Conservation (phyloP, 2,113 vertebrate genomes). For the Felis chaus region DNA sequence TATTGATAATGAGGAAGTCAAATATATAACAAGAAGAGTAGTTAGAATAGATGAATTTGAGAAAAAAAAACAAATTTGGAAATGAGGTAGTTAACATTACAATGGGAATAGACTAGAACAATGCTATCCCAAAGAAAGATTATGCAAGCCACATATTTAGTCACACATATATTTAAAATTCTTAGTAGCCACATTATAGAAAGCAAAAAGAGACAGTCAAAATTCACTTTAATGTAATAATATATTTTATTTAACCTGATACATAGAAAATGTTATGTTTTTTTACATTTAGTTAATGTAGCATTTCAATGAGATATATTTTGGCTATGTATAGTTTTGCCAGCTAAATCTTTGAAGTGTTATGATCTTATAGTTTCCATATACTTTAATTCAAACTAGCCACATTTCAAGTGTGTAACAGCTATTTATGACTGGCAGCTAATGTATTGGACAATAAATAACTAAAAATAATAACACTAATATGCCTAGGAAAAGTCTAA, state of each 20-base stretch:
- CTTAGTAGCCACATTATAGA: not conserved
- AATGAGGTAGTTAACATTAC: not conserved
- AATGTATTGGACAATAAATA: not conserved
- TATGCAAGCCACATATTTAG: not conserved
- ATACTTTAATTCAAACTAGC: not conserved
- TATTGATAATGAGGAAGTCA: not conserved
- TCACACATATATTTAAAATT: not conserved
- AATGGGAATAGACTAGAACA: not conserved
- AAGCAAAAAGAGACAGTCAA: not conserved
- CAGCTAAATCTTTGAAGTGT: not conserved
- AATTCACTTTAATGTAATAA: not conserved
- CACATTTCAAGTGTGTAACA: not conserved
- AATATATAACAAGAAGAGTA: not conserved
- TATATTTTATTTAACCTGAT: not conserved
- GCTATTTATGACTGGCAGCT: not conserved
- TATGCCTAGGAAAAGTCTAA: not conserved
- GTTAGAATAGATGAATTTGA: not conserved
- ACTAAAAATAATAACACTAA: not conserved
- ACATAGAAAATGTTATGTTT: not conserved
- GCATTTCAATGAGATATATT: not conserved
- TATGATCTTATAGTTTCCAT: not conserved
- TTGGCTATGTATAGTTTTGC: not conserved
- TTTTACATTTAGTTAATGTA: not conserved
- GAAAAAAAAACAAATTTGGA: not conserved
- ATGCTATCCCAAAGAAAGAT: not conserved